Base-by-base conservation (phyloP, 2,797 vertebrate genomes). In the Apogon hyalosoma region DNA sequence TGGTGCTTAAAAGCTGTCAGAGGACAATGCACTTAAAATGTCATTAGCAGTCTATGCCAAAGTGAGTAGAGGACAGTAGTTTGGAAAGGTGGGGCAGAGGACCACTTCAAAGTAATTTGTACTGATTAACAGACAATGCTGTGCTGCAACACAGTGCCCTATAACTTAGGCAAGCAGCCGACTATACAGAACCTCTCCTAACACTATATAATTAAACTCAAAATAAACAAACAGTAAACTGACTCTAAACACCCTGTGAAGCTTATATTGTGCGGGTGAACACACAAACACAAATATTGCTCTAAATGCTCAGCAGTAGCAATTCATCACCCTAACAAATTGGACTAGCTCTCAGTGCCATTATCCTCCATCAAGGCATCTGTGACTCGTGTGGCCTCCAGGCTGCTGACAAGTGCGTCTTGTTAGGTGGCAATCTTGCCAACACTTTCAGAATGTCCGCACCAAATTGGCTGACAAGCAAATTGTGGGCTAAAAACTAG, bases 291-390 rank as follows among this genome's bases (percentile, higher is more conserved):
- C 18, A 74, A 58, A 79, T 73, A 83, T 51, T 48, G 53, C 57
- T 57, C 56, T 48, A 31, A 69, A 77, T 56, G 39, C 0, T 16
- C 54, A 41, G 62, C 47, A 48, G 52, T 53, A 73, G 61, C 41
- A 68, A 87, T 87, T 82, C 55, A 84, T 84, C 81, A 86, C 11
- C 7, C 41, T 57, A 77, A 81, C 79, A 82, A 82, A 85, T 64
- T 68, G 72, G 47, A 64, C 72, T 50, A 68, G 57, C 65, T 69
- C 59, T 77, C 69, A 16, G 50, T 12, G 49, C 63, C 40, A 73
- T 77, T 64, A 77, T 57, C 68, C 57, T 81, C 70, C 73, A 73
- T 78, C 63, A 73, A 63, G 41, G 60, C 59, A 46, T 63, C 50
- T 56, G 69, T 58, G 76, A 73, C 45, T 42, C 13, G 14, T 14